Evolutionary conservation across 2,888 invertebrate species (phyloP), one percentile per base, ranked within the genome.

Genomic region (Temnothorax ravouxi): DNA sequence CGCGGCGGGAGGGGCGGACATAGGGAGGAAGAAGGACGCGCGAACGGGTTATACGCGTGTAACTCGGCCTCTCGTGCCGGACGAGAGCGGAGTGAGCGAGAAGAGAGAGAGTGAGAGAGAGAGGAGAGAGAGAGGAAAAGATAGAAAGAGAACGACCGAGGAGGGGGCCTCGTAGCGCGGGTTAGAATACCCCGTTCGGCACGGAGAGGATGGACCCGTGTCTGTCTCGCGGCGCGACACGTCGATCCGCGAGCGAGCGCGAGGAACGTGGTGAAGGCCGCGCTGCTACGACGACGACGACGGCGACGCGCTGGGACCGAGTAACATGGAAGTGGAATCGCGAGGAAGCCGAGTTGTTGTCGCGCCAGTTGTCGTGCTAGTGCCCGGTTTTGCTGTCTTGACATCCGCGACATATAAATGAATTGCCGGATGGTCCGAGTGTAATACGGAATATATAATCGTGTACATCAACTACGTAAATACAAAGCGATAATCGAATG

Each of bases 41-140:
- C 83, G 88, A 85, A 88, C 87, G 84, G 79, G 87, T 90, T 84
- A 83, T 64, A 90, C 86, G 86, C 88, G 80, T 84, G 74, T 82
- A 69, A 72, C 86, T 83, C 80, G 81, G 76, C 85, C 83, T 83
- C 74, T 72, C 59, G 82, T 84, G 84, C 81, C 75, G 74, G 85
- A 81, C 69, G 83, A 79, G 79, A 84, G 79, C 34, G 67, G 84
- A 87, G 88, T 64, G 89, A 88, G 64, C 41, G 41, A 34, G 75
- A 62, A 21, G 29, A 25, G n/a, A 41, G n/a, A n/a, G n/a, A n/a
- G n/a, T n/a, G n/a, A n/a, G 25, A 25, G 25, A 25, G 25, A 25
- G 25, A 21, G 25, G n/a, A 59, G 44, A 47, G 13, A 4, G n/a
- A 50, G 81, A 44, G 41, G n/a, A 61, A 34, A 34, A 64, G 75